phyloP scores from a whole-genome alignment of 2,113 vertebrate species.

The Stictonetta naevosa region DNA sequence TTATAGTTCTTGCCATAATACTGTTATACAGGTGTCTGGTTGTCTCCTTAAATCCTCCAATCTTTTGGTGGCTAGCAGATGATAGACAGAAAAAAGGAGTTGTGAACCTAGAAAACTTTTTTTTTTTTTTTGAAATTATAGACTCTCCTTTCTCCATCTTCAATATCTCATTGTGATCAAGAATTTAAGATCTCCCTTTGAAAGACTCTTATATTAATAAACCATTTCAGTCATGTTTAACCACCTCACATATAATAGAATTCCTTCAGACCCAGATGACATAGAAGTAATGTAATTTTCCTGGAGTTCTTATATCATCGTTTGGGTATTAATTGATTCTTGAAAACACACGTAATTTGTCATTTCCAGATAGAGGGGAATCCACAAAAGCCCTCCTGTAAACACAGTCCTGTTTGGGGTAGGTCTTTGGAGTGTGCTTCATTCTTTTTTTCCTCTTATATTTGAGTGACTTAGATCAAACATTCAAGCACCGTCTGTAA shows the following conservation, averaged over 20 bases:
- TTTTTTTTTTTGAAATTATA: slow-evolving; percentile 21
- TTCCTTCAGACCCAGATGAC: background rate
- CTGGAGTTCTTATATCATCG: background rate
- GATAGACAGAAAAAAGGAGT: background rate
- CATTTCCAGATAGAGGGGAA: background rate
- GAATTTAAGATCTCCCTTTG: slow-evolving; percentile 52
- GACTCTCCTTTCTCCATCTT: background rate
- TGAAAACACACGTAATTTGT: background rate
- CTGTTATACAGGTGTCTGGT: background rate
- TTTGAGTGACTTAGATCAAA: slow-evolving; percentile 66
- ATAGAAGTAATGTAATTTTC: slow-evolving; percentile 6
- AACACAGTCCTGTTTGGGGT: slow-evolving; percentile 7
- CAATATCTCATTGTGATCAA: slow-evolving; percentile 20
- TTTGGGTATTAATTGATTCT: slow-evolving; percentile 32
- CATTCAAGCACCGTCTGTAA: slow-evolving; percentile 68
- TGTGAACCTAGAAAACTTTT: background rate
- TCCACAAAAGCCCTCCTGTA: background rate
- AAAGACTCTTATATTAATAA: slow-evolving; percentile 51
- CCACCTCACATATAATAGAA: slow-evolving; percentile 14
- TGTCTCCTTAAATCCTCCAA: background rate
- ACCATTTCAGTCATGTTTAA: slow-evolving; percentile 37
- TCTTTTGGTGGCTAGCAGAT: background rate
- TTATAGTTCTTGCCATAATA: background rate
- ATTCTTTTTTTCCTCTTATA: background rate
- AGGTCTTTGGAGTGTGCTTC: slow-evolving; percentile 30